Evolutionary conservation across 2,797 vertebrate species (phyloP), one percentile per base, ranked within the genome.

Genomic region (Nothura maculosa): DNA sequence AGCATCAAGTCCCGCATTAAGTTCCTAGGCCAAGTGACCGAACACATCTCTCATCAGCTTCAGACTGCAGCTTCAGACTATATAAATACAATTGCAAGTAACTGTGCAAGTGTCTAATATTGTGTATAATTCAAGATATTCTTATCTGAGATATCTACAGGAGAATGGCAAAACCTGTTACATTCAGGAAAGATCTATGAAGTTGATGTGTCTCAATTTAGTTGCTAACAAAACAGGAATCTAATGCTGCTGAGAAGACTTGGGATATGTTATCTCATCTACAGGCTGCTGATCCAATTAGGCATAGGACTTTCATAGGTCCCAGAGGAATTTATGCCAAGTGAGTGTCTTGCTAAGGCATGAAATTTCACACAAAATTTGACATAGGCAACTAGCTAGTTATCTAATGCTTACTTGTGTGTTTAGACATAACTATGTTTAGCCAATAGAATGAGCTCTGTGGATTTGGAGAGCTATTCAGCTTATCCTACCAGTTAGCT

Each of bases 231-330:
- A 61, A 72, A 0, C 8, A 67, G 10, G 89, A 83, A 34, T 13
- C 6, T 32, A 69, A 61, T 24, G 22, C 12, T 8, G 11, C 1
- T 60, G 18, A 74, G 36, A 40, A 60, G 80, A 54, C 0, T 0
- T 4, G 54, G 45, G n/a, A 58, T 18, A 52, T 28, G 16, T 52
- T 28, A 52, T 27, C 50, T 52, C 27, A 52, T 27, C 50, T 52
- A 27, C 50, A 52, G 50, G 13, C 21, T 28, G 52, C 17, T 55
- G 28, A n/a, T n/a, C 28, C 28, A n/a, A 11, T n/a, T 55, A 55
- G 28, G 52, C 52, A 55, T n/a, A 55, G 52, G 52, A 30, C 28
- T 55, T 55, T 28, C 28, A n/a, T 55, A 55, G 52, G 52, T 55
- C 28, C 28, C 52, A 55, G 28, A 12, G 52, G 17, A 18, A 55